These are phyloP conservation scores for Omphaloscelis lunosa DNA, from an alignment of 2,888 invertebrate genomes.

Conservation along the genomic window DNA sequence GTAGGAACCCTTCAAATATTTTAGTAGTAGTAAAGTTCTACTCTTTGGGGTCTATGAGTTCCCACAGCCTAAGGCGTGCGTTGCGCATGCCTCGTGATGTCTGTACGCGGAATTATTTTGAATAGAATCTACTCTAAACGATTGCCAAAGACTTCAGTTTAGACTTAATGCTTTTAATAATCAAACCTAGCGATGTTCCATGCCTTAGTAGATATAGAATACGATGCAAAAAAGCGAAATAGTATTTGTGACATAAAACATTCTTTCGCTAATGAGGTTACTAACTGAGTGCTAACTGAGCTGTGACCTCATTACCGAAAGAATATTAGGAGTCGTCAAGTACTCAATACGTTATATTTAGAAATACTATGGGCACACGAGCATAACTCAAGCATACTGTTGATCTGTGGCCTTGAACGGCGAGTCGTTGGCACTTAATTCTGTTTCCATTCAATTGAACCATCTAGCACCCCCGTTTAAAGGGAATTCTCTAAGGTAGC, in stretches of 20 bases:
- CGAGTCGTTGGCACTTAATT: slow-evolving; percentile 13
- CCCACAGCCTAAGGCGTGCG: neutral
- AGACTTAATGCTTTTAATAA: neutral
- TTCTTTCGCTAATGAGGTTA: slow-evolving; percentile 33
- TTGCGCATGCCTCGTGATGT: neutral
- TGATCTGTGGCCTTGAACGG: slow-evolving; percentile 13
- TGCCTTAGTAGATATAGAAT: neutral
- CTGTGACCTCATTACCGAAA: slow-evolving; percentile 29
- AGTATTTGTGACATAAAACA: neutral
- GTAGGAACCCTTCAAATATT: neutral
- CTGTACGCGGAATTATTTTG: neutral
- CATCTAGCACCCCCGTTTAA: neutral
- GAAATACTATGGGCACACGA: slow-evolving; percentile 24
- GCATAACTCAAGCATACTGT: slow-evolving; percentile 31
- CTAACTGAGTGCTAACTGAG: slow-evolving; percentile 21
- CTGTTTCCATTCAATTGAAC: slow-evolving; percentile 1
- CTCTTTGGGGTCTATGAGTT: neutral
- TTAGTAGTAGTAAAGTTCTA: slow-evolving; percentile 7
- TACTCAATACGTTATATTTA: slow-evolving; percentile 32
- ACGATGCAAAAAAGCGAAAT: neutral
- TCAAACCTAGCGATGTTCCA: too few species aligned
- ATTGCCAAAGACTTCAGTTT: neutral
- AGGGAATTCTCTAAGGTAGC: neutral
- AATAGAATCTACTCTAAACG: neutral
- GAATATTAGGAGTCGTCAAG: slow-evolving; percentile 11